These are phyloP conservation scores for Amphilophus citrinellus DNA, from an alignment of 2,113 vertebrate genomes.

Conservation along the genomic window DNA sequence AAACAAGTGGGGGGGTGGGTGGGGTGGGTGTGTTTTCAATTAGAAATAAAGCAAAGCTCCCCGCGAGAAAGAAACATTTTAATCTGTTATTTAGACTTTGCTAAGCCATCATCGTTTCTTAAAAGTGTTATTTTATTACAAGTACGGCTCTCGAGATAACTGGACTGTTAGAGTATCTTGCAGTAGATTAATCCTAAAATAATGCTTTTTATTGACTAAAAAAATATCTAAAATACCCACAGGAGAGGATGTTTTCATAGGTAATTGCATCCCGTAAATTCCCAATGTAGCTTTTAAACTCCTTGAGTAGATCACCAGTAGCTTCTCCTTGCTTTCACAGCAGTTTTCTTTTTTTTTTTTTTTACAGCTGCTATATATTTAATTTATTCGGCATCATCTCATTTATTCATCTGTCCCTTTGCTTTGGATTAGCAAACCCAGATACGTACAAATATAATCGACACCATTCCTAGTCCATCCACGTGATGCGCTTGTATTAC, in stretches of 20 bases:
- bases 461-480: neutral
- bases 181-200: constrained; percentile 41
- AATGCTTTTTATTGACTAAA: constrained; percentile 47
- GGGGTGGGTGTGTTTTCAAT: neutral
- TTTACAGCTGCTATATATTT: constrained; percentile 10
- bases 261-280: constrained; percentile 16
- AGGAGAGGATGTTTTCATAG: constrained; percentile 31
- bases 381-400: constrained; percentile 24
- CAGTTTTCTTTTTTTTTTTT: neutral
- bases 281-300: constrained; percentile 52
- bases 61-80: neutral
- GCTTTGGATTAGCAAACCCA: constrained; percentile 13
- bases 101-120: neutral
- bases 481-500: neutral
- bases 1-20: neutral
- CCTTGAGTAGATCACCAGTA: neutral
- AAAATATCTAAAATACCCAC: constrained; percentile 34
- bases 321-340: constrained; percentile 9
- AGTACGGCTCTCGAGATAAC: constrained; percentile 28
- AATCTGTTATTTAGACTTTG: neutral
- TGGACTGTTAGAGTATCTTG: constrained; percentile 15
- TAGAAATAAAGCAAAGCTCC: neutral
- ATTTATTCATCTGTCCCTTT: constrained; percentile 20
- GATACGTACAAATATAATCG: constrained; percentile 11
- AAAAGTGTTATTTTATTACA: neutral